phyloP scores from a whole-genome alignment of 2,797 vertebrate genomes.

The Gallinago nigripennis region DNA sequence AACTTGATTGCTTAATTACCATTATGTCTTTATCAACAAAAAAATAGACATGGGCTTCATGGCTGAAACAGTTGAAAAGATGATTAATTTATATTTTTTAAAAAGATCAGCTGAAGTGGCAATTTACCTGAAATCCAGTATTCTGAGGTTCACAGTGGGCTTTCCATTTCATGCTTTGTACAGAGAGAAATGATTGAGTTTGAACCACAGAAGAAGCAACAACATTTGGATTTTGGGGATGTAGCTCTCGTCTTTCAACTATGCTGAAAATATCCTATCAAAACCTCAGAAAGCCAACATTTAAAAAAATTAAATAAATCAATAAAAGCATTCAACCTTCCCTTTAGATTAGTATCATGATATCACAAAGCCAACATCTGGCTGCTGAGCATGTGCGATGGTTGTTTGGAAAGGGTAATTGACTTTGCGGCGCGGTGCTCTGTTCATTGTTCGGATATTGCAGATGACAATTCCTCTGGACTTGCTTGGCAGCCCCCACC shows the following conservation, averaged over 20 bases:
- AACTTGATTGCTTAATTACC: neutral
- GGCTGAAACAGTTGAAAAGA: neutral
- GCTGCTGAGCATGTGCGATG: neutral
- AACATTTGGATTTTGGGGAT: neutral
- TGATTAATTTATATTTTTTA: neutral
- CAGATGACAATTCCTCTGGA: neutral
- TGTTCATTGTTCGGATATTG: neutral
- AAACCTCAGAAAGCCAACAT: neutral
- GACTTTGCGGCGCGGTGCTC: slow-evolving; percentile 2
- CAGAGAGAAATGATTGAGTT: neutral
- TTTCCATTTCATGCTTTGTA: neutral
- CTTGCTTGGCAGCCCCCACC: neutral
- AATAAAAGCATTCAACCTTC: neutral
- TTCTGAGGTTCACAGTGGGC: neutral
- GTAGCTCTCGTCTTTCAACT: neutral
- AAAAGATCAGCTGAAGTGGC: neutral
- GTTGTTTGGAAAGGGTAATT: neutral
- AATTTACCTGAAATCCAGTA: neutral
- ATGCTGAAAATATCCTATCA: neutral
- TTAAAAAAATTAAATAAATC: neutral
- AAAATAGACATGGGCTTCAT: neutral
- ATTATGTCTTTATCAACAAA: neutral
- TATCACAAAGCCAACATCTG: neutral
- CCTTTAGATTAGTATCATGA: neutral
- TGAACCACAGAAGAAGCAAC: neutral